phyloP scores from a whole-genome alignment of 2,113 vertebrate species.

The Shinisaurus crocodilurus region DNA sequence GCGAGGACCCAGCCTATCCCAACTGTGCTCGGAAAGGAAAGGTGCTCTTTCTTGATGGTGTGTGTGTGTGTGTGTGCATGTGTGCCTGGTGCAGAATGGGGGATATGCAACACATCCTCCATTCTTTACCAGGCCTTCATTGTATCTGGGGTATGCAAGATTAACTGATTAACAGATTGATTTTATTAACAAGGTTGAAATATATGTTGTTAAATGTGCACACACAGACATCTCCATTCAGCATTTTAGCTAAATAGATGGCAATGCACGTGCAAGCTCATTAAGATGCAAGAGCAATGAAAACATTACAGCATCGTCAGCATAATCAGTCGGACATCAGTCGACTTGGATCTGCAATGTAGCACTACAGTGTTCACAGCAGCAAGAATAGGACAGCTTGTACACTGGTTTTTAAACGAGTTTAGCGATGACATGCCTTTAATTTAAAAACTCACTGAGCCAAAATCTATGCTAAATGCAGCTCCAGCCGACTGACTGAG shows the following conservation, averaged over 20 bases:
- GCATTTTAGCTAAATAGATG: slow-evolving; percentile 6
- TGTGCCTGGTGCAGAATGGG: too few species aligned
- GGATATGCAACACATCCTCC: background rate
- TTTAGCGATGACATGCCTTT: background rate
- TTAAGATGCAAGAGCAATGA: slow-evolving; percentile 1
- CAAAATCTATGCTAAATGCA: background rate
- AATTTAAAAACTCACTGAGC: background rate
- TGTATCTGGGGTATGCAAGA: slow-evolving; percentile 13
- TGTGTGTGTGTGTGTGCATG: too few species aligned
- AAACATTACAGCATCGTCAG: background rate
- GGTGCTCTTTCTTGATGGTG: background rate
- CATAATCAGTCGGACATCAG: background rate
- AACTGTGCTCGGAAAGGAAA: background rate
- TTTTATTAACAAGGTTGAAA: slow-evolving; percentile 29
- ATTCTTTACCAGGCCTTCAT: background rate
- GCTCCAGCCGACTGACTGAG: background rate
- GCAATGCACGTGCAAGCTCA: background rate
- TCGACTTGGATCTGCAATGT: background rate
- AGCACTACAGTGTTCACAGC: background rate
- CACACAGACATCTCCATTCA: slow-evolving; percentile 16
- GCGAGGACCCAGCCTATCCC: background rate
- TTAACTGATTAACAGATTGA: slow-evolving; percentile 14
- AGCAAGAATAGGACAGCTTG: background rate
- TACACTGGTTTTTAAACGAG: background rate
- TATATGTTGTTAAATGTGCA: background rate